Base-by-base conservation (phyloP, 2,888 invertebrate genomes). In the Drosophila tripunctata region DNA sequence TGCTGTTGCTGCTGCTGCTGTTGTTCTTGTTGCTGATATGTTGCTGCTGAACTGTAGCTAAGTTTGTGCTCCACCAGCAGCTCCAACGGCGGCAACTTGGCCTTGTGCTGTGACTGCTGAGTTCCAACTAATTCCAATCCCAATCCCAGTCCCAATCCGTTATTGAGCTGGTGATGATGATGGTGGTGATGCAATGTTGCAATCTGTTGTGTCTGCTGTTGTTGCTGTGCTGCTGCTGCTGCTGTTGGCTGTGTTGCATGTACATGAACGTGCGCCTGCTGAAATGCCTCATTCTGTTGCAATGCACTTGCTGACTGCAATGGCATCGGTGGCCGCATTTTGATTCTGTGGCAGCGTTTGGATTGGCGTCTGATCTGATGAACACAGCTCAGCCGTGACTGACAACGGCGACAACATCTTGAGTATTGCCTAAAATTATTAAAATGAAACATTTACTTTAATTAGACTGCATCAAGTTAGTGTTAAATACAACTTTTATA, bases 291-390 rank as follows among this genome's bases (percentile, higher is more conserved):
- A 82, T 87, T 89, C 83, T 88, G 78, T 75, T 88, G 90, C 80
- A 90, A 70, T 67, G 88, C 77, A 57, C 79, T 74, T 62, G 88
- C 74, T 57, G 89, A 74, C 64, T 88, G 90, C 82, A 87, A 47
- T 19, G 73, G 70, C 58, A 66, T 79, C 52, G 89, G 89, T 56
- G 89, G 89, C 78, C 89, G 79, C 89, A 89, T 89, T 69, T 70
- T 88, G 78, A 56, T 45, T 48, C 38, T 35, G 44, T 36, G n/a
- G 8, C 22, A 33, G 44, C 31, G 22, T 10, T 24, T 51, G 45
- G 43, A 40, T 43, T 43, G 40, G 31, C 31, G 24, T 44, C 24
- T 12, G 31, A 12, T 30, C 17, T 43, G 35, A 45, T 43, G 35
- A 45, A 27, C 75, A 74, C 50, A 70, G 75, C 87, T 76, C 73